These are phyloP conservation scores for Rhopilema esculentum DNA, from an alignment of 30 jellyfish, hydroid and myxozoan species.

Conservation along the genomic window DNA sequence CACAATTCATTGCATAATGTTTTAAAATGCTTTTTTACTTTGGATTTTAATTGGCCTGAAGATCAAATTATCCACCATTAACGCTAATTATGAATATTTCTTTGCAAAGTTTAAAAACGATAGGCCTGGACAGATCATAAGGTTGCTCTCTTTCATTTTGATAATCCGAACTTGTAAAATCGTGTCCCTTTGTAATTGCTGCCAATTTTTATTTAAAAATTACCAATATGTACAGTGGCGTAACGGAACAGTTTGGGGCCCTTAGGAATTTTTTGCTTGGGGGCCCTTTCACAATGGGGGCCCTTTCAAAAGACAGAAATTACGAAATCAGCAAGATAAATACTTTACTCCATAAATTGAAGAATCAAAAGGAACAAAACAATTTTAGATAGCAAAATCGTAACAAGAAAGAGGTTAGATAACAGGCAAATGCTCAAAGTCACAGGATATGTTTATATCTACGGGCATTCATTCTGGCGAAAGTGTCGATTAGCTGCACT, in stretches of 20 bases:
- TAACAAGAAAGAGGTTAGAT: background rate
- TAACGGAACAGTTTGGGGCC: constrained; percentile 8
- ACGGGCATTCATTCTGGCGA: constrained; percentile 2
- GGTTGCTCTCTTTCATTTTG: too few relatives aligned
- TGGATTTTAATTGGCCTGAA: too few relatives aligned
- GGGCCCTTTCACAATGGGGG: constrained; percentile 6
- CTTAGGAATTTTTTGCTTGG: background rate
- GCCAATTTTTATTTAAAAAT: too few relatives aligned
- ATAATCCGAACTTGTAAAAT: too few relatives aligned
- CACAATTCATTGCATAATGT: too few relatives aligned
- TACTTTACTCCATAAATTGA: background rate
- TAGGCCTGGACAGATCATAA: too few relatives aligned
- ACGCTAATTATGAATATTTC: too few relatives aligned
- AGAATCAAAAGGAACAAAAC: background rate
- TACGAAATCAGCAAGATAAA: background rate
- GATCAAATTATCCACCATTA: too few relatives aligned
- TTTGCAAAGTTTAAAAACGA: too few relatives aligned
- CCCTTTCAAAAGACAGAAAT: background rate
- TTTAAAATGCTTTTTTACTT: too few relatives aligned
- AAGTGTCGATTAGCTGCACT: constrained; percentile 17
- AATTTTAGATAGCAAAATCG: background rate
- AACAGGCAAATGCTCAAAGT: background rate
- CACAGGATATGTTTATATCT: constrained; percentile 4
- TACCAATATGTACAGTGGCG: constrained; percentile 1
- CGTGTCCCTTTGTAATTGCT: too few relatives aligned